Percentiles rank a stretch among this genome's conserved stretches.
Conservation (phyloP, 2,888 invertebrate genomes). For the Drosophila barbarae region DNA sequence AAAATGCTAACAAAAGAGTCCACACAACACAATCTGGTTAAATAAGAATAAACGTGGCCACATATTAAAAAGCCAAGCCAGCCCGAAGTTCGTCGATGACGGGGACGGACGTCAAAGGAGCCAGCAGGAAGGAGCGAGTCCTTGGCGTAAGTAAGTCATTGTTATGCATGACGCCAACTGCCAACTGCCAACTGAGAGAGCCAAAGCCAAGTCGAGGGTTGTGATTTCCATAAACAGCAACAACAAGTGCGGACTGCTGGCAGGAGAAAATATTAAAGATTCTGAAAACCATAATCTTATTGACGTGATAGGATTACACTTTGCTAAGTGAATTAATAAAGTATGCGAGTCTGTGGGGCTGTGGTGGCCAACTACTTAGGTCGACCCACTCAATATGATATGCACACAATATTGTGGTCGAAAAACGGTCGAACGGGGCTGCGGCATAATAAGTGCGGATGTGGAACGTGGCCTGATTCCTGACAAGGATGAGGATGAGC, state of each 20-base stretch:
- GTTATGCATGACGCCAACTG: constrained; percentile 72
- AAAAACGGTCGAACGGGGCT: constrained; percentile 49
- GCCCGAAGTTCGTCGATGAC: constrained; percentile 38
- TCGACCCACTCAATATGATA: constrained; percentile 67
- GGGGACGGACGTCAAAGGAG: constrained; percentile 1
- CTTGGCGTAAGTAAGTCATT: constrained; percentile 59
- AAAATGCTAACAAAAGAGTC: constrained; percentile 29
- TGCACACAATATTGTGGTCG: constrained; percentile 67
- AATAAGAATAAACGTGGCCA: constrained; percentile 52
- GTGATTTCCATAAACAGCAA: constrained; percentile 69
- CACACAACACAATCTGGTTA: constrained; percentile 47
- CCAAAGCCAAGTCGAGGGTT: constrained; percentile 45
- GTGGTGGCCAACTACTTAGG: constrained; percentile 69
- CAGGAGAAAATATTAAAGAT: constrained; percentile 71
- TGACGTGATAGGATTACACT: constrained; percentile 76
- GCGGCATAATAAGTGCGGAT: constrained; percentile 26
- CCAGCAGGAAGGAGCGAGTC: constrained; percentile 2
- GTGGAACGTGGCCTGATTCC: constrained; percentile 63
- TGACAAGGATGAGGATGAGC: constrained; percentile 66
- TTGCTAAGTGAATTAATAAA: constrained; percentile 76
- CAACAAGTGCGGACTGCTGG: constrained; percentile 38
- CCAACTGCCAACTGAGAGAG: constrained; percentile 62
- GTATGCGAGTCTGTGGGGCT: constrained; percentile 47
- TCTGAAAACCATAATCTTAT: constrained; percentile 75
- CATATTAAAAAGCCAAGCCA: constrained; percentile 58